Evolutionary conservation across 2,888 invertebrate species (phyloP).

Genomic region (Dendrolimus houi): DNA sequence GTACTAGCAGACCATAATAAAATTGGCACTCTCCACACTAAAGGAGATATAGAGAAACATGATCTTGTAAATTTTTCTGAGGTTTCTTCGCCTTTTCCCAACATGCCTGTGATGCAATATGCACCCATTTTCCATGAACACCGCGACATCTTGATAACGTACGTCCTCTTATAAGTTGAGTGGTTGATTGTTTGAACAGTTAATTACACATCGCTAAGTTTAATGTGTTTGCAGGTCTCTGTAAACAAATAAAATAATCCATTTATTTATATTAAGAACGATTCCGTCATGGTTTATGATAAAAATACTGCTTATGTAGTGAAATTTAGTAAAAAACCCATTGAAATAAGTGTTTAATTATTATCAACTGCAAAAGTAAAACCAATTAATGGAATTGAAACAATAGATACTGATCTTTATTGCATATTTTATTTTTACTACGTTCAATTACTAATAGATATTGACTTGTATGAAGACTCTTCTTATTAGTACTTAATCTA

Average conservation of each 20-base stretch:
- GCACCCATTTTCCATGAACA: slow-evolving; percentile 36
- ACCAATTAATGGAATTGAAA: too few relatives aligned
- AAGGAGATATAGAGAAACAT: slow-evolving; percentile 42
- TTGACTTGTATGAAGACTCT: too few relatives aligned
- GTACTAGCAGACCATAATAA: slow-evolving; percentile 47
- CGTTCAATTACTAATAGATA: too few relatives aligned
- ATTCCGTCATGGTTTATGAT: too few relatives aligned
- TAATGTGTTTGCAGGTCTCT: background rate
- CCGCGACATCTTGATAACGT: slow-evolving; percentile 27
- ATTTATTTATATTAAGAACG: background rate
- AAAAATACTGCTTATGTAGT: too few relatives aligned
- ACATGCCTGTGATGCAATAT: slow-evolving; percentile 40
- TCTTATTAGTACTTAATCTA: too few relatives aligned
- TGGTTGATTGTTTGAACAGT: background rate
- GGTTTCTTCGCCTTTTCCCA: slow-evolving; percentile 37
- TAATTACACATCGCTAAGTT: background rate
- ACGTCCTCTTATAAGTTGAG: background rate
- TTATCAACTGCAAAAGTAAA: too few relatives aligned
- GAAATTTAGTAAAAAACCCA: too few relatives aligned
- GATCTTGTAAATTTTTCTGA: slow-evolving; percentile 44
- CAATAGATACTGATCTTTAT: too few relatives aligned
- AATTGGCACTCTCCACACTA: slow-evolving; percentile 59
- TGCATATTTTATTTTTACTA: too few relatives aligned
- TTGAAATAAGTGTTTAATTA: too few relatives aligned
- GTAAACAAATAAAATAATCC: background rate